Evolutionary conservation across 2,797 vertebrate genomes (phyloP).

Genomic region (Gephyroberyx darwinii): DNA sequence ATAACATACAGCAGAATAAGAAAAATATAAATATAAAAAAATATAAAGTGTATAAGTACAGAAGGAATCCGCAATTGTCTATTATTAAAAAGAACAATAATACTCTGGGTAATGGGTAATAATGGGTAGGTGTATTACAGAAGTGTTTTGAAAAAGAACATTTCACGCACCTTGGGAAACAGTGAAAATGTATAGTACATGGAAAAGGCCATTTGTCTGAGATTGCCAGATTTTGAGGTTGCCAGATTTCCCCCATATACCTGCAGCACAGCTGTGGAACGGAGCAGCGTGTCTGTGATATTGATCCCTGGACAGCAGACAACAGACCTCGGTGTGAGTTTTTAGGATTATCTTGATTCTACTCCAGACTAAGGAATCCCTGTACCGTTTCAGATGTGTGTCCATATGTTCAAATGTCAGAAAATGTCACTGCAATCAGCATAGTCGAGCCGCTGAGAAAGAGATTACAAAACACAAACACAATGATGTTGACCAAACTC

Average conservation of each 20-base stretch:
- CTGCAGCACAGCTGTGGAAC: constrained; percentile 61
- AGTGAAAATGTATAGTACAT: background rate
- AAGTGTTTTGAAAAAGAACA: no score
- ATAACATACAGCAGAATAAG: no score
- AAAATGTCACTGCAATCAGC: constrained; percentile 89
- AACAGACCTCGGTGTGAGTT: constrained; percentile 81
- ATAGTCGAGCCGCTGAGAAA: constrained; percentile 30
- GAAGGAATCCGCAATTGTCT: no score
- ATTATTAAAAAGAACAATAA: no score
- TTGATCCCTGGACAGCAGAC: constrained; percentile 62
- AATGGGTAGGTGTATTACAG: no score
- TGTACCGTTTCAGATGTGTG: constrained; percentile 76
- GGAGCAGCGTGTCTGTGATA: constrained; percentile 44
- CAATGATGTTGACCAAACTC: constrained; percentile 30
- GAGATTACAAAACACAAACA: constrained; percentile 61
- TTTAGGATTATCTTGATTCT: constrained; percentile 91
- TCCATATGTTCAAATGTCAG: constrained; percentile 86
- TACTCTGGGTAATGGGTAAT: no score
- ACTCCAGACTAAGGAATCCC: constrained; percentile 83
- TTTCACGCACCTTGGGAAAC: no score
- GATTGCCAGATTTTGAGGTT: constrained; percentile 11
- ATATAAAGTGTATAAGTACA: no score
- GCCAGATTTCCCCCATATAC: constrained; percentile 9
- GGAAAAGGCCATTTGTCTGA: constrained; percentile 11
- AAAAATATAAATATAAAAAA: no score